Base-by-base conservation (phyloP, 2,888 invertebrate species). In the Sipunculus nudus region DNA sequence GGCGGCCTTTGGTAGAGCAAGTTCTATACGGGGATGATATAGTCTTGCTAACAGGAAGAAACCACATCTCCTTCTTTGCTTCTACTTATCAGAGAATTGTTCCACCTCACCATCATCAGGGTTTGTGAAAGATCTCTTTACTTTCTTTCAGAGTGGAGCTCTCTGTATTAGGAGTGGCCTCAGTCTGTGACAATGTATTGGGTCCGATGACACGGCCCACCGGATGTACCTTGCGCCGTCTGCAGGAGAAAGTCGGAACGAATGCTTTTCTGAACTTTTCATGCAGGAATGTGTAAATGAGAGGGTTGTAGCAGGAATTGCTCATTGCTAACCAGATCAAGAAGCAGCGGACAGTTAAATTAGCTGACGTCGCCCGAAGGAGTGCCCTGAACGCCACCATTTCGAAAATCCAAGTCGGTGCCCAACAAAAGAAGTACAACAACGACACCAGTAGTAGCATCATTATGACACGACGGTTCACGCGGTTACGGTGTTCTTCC, bases 221-320 rank as follows among this genome's bases (percentile, higher is more conserved):
- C 3, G 52, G 52, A 35, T 25, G 19, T 10, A 74, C 65, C n/a
- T 56, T 56, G 8, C 31, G 45, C 32, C 66, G 66, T 32, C 62
- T 55, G 52, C 74, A 72, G 5, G 47, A 31, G 25, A 75, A 40
- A 1, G 71, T 46, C 4, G 59, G 65, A 3, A 58, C 43, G 49
- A 75, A 72, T 8, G 66, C 68, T 49, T 68, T 69, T 16, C 74
- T 43, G 53, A 76, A 76, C 19, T 69, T 68, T 50, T 75, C 74
- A 54, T 76, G 75, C 72, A 76, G 73, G 41, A 75, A 72, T 2
- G 75, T 71, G 47, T 75, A 75, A 8, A 76, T 66, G 6, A 75
- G 54, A 1, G 75, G 76, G 43, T 76, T 76, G 63, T 72, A 70
- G 49, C 75, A 75, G 10, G 71, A 66, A 45, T 72, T 72, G 48